Base-by-base conservation (phyloP, 2,797 vertebrate genomes). In the Dryobates pubescens region DNA sequence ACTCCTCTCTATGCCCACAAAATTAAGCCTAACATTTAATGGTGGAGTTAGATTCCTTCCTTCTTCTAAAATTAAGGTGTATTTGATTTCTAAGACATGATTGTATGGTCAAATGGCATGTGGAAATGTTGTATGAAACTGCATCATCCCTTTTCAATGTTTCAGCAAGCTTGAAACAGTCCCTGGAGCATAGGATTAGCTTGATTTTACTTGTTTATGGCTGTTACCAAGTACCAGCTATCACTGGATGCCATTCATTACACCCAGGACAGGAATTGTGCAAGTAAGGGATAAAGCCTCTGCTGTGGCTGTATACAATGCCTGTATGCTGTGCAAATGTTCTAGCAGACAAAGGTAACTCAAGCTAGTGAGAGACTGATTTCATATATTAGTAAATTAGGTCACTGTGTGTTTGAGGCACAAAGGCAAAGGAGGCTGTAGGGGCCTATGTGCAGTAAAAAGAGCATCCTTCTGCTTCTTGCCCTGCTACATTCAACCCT, bases 401-500 rank as follows among this genome's bases (percentile, higher is more conserved):
- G 34, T 23, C 19, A 1, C 30, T 49, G 32, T 23, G 23, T 45
- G 23, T 62, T 64, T 69, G 62, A 23, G 43, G 14, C 72, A 9
- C 0, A 1, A 49, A 45, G 29, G 29, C 58, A 62, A 72, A 38
- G 49, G 49, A 53, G n/a, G 73, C 30, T 34, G 53, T 1, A 38
- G 13, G 36, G 75, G 22, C 45, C 29, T 18, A 15, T 13, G 8
- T 62, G 56, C 59, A 69, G 74, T 71, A 43, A 26, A 34, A 43
- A 43, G 6, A 63, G 23, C 0, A 0, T 34, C 17, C 30, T 2
- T 2, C 59, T 86, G 7, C 58, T 69, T 19, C 11, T 32, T 51
- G 27, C 51, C 47, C 45, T 29, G 2, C 0, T 1, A 30, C 0
- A 2, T 32, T 26, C 36, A 54, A 0, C 9, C 45, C 49, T 27